These are phyloP conservation scores for Cyrtorhinus lividipennis DNA, from an alignment of 1,140 invertebrate genomes.

Conservation along the genomic window DNA sequence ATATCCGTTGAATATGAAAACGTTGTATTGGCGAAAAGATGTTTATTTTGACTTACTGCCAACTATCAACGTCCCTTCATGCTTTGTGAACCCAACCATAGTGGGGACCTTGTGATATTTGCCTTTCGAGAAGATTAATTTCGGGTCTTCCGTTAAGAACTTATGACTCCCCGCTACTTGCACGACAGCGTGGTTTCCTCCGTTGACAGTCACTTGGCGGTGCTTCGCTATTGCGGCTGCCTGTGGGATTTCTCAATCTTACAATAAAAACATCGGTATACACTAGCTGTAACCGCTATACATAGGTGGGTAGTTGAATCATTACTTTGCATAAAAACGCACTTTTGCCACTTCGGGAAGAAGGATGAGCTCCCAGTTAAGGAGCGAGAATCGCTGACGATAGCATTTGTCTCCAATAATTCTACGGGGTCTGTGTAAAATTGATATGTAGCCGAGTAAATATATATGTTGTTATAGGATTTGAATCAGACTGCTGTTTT, in stretches of 20 bases:
- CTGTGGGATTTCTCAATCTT: too few species aligned
- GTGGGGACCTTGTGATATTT: slow-evolving; percentile 23
- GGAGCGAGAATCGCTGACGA: too few species aligned
- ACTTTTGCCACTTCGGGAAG: too few species aligned
- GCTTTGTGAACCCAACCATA: slow-evolving; percentile 27
- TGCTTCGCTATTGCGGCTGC: slow-evolving; percentile 20
- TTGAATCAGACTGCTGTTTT: too few species aligned
- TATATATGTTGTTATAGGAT: too few species aligned
- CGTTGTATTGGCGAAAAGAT: background rate
- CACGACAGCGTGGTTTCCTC: slow-evolving; percentile 26
- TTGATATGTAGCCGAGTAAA: too few species aligned
- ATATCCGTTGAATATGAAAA: too few species aligned
- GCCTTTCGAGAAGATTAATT: slow-evolving; percentile 21
- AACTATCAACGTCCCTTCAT: slow-evolving; percentile 27
- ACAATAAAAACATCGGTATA: background rate
- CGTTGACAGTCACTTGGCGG: slow-evolving; percentile 21
- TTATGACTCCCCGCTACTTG: slow-evolving; percentile 20
- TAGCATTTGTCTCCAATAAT: too few species aligned
- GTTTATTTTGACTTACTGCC: slow-evolving; percentile 24
- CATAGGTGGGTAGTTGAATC: background rate
- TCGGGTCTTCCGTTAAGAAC: slow-evolving; percentile 24
- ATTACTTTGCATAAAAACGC: too few species aligned
- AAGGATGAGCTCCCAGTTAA: too few species aligned
- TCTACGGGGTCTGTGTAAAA: too few species aligned
- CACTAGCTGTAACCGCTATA: too few species aligned